Evolutionary conservation across 2,888 invertebrate genomes (phyloP), one percentile per base, ranked within the genome.

Genomic region (Dryobota labecula): DNA sequence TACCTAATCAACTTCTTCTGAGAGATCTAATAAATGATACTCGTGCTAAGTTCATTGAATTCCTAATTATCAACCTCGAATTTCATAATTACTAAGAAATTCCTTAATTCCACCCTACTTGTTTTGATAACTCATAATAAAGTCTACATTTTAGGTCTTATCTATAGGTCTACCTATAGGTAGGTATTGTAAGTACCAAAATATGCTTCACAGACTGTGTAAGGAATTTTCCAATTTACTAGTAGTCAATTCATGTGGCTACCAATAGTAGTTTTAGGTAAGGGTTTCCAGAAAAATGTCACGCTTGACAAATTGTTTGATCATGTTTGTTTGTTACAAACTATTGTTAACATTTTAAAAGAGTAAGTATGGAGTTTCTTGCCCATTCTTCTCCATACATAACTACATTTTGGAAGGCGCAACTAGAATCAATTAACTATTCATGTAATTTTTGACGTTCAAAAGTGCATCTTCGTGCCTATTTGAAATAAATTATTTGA

Each of bases 221-320:
- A 63, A 61, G 73, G 70, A 82, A 82, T 84, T 84, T 82, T 73
- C 62, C 84, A 82, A 84, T 82, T 81, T 69, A 71, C 65, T 68
- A 43, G 47, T 30, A 61, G n/a, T n/a, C n/a, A n/a, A 65, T 47
- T 64, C 56, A 15, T 72, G 49, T 43, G 33, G 15, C 7, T 30
- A 24, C 6, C 3, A 15, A 38, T 18, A 63, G 24, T 75, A 47
- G 43, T 61, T 65, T 64, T 60, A 53, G 60, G 57, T 54, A n/a
- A n/a, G 15, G n/a, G 30, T 51, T 64, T 36, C 54, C 15, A 49
- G 24, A 67, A 71, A 69, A 63, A 61, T 67, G 30, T 49, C 60
- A 54, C 36, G 20, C 18, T 27, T 43, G n/a, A 60, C 30, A 65
- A 61, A 56, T 36, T 68, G 51, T 65, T 36, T 54, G 56, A n/a